Percentiles rank a stretch among this genome's conserved stretches.
Evolutionary conservation across 2,888 invertebrate genomes (phyloP).

Genomic region (Dryomyza anilis): DNA sequence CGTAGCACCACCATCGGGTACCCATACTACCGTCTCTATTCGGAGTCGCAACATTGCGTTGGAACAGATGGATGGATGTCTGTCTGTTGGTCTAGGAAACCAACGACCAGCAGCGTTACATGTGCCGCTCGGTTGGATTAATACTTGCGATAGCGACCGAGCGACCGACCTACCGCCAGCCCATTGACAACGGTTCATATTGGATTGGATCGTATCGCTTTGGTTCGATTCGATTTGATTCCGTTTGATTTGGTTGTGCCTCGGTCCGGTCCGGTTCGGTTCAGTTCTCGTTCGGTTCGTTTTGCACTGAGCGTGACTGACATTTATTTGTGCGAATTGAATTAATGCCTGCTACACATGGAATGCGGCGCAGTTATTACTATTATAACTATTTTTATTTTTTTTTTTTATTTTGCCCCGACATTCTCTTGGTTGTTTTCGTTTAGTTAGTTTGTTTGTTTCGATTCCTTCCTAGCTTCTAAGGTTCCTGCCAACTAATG

Average conservation of each 20-base stretch:
- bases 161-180: neutral
- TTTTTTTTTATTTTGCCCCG: neutral
- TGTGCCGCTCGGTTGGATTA: constrained; percentile 27
- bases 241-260: no score
- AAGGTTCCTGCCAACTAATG: no score
- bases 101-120: neutral
- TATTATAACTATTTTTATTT: neutral
- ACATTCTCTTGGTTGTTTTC: neutral
- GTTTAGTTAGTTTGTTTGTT: neutral
- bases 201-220: neutral
- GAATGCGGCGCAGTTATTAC: constrained; percentile 30
- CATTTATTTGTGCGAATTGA: constrained; percentile 39
- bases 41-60: neutral
- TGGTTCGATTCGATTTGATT: neutral
- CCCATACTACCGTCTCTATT: neutral
- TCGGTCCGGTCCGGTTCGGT: neutral
- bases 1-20: neutral
- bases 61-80: no score
- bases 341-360: constrained; percentile 41
- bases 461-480: no score
- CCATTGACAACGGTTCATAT: no score
- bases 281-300: neutral
- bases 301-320: constrained; percentile 35
- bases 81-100: no score
- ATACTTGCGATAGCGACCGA: constrained; percentile 30